Evolutionary conservation across 2,113 vertebrate genomes (phyloP), one percentile per base, ranked within the genome.

Genomic region (Heloderma charlesbogerti): DNA sequence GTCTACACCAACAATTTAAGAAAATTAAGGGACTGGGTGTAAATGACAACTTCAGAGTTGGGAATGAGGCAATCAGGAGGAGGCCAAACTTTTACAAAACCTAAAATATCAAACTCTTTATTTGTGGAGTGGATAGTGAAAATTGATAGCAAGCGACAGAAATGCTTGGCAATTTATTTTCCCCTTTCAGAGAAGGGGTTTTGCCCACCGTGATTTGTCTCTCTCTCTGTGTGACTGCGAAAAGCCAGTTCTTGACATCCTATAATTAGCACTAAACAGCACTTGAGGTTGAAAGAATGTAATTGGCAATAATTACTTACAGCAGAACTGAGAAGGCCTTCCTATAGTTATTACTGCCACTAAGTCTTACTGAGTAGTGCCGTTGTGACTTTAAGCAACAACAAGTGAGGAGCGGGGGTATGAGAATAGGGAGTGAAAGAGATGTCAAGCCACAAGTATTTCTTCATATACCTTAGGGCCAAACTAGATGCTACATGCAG

Each of bases 221-320:
- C n/a, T 94, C 92, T 95, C 91, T n/a, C n/a, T n/a, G n/a, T n/a
- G n/a, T n/a, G n/a, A n/a, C n/a, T 93, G 92, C 72, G 63, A 92
- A 94, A 95, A 93, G 82, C 37, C 90, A 86, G 67, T 86, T 94
- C 82, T 90, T 86, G 89, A 90, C 86, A 90, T 78, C 81, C 72
- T 80, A 90, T 94, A 95, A 95, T 93, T 95, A 94, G 93, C 74
- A 92, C 83, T 89, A 92, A 94, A 77, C 86, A 95, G 88, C 86
- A 95, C 93, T 95, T 51, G 6, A 93, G 91, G 89, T 92, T 92
- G 91, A 88, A 94, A 92, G 90, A 93, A 91, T 85, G 84, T 91
- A 96, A 95, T 91, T 86, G 93, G 82, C 84, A 95, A 91, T 90
- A 94, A 95, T 72, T 88, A 90, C 88, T 95, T 96, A 0, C 20